Percentiles rank a stretch among this genome's conserved stretches.
These are phyloP conservation scores for Calcarius ornatus DNA, from an alignment of 2,113 vertebrate genomes.

Conservation along the genomic window DNA sequence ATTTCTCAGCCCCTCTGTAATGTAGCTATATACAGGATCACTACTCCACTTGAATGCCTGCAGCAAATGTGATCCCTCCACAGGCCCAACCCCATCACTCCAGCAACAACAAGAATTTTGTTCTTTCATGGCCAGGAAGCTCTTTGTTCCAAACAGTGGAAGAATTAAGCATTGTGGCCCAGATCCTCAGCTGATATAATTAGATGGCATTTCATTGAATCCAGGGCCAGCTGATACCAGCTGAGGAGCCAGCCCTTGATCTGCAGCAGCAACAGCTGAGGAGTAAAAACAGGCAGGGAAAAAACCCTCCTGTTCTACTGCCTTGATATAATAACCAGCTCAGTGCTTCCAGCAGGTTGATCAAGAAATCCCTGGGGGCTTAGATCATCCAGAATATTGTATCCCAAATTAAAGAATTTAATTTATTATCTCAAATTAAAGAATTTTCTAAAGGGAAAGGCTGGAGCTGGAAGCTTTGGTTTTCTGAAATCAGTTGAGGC, in stretches of 20 bases:
- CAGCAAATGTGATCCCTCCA: not conserved
- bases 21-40: not conserved
- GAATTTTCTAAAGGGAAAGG: not conserved
- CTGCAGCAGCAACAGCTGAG: not conserved
- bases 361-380: not conserved
- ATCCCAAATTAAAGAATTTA: not conserved
- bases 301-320: not conserved
- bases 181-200: slow-evolving; percentile 42
- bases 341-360: not conserved
- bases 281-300: not conserved
- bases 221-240: slow-evolving; percentile 10
- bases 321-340: not conserved
- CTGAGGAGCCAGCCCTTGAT: not conserved
- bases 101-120: slow-evolving; percentile 2
- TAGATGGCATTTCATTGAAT: slow-evolving; percentile 17
- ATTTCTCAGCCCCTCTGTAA: not conserved
- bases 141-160: slow-evolving; percentile 19
- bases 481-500: not conserved
- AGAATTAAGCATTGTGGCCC: slow-evolving; percentile 45
- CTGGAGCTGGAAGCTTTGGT: not conserved
- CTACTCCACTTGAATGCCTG: not conserved
- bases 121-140: not conserved
- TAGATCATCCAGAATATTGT: not conserved
- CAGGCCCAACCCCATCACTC: not conserved
- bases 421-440: not conserved